Percentiles rank a stretch among this genome's conserved stretches.
Conservation (phyloP, 2,113 vertebrate genomes). For the Craseonycteris thonglongyai region DNA sequence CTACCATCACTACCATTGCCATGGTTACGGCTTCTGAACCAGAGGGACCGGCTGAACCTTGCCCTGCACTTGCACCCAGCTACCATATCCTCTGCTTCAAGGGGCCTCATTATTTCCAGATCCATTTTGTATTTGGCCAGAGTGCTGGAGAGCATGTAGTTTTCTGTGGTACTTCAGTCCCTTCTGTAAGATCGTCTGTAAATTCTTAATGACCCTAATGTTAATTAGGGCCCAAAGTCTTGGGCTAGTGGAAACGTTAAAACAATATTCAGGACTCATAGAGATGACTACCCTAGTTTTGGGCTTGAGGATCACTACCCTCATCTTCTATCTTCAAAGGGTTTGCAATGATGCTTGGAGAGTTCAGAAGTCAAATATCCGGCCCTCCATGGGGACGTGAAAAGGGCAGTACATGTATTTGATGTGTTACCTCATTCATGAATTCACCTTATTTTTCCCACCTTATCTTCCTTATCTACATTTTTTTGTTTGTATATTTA, state of each 20-base stretch:
- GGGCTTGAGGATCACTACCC: neutral
- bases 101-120: neutral
- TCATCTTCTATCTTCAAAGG: neutral
- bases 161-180: neutral
- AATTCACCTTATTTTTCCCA: neutral
- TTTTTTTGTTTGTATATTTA: neutral
- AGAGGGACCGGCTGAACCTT: neutral
- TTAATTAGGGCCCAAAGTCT: neutral
- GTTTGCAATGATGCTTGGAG: neutral
- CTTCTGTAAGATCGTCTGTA: neutral
- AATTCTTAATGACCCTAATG: neutral
- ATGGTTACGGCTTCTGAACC: neutral
- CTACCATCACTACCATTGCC: neutral
- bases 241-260: neutral
- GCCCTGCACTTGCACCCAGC: neutral
- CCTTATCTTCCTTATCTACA: neutral
- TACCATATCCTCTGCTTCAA: neutral
- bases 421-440: neutral
- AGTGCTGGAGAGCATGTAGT: neutral
- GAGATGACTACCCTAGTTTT: neutral
- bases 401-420: neutral
- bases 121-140: neutral
- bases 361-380: neutral
- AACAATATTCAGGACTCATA: neutral
- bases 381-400: fast-evolving